These are phyloP conservation scores for Falco naumanni DNA, from an alignment of 2,797 vertebrate genomes.

Conservation along the genomic window DNA sequence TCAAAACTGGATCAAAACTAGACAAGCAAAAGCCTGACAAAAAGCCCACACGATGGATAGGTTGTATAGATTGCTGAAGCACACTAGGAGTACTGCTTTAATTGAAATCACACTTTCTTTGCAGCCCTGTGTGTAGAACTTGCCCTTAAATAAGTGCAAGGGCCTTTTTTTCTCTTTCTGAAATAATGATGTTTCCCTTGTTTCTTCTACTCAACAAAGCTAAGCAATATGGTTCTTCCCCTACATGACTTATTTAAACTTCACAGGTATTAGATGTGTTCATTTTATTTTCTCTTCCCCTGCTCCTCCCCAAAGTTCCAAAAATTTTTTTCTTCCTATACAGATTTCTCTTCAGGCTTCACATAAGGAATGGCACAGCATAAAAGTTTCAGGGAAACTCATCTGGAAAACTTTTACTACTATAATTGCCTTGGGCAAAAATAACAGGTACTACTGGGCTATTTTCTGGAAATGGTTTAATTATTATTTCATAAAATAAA, in stretches of 20 bases:
- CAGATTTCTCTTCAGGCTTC: background rate
- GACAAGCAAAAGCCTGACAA: background rate
- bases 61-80: background rate
- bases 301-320: background rate
- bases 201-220: background rate
- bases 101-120: background rate
- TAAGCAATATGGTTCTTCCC: background rate
- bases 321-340: accelerated
- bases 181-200: background rate
- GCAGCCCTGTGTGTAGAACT: background rate
- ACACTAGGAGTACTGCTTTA: background rate
- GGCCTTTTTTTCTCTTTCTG: background rate
- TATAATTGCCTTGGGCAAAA: background rate
- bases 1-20: background rate
- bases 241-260: background rate
- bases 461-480: background rate
- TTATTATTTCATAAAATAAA: background rate
- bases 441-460: accelerated
- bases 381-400: background rate
- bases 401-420: background rate
- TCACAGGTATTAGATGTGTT: background rate
- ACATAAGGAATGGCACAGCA: background rate
- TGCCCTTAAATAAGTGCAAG: background rate
- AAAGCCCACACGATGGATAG: background rate
- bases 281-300: background rate